A percentile compares a stretch with the other conserved stretches of the same genome.
These are phyloP conservation scores for Rhabdomys dilectus DNA, from an alignment of 2,113 vertebrate species.

Conservation along the genomic window DNA sequence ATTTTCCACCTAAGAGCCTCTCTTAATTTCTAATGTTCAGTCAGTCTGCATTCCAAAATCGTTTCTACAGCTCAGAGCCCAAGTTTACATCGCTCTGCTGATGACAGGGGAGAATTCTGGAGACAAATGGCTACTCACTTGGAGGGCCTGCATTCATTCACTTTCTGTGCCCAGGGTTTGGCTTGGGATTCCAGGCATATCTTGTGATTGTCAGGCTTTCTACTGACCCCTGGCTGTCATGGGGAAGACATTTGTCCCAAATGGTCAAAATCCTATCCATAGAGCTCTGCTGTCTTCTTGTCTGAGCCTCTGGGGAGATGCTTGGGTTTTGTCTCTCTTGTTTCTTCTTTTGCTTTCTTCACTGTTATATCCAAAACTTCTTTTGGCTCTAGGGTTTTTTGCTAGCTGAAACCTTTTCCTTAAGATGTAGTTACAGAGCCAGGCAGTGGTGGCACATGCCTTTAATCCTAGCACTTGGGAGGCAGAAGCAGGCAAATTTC, in stretches of 20 bases:
- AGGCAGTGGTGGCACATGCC: too few species aligned
- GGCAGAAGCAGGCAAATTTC: too few species aligned
- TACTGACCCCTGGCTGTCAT: background rate
- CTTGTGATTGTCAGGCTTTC: background rate
- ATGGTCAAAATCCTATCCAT: background rate
- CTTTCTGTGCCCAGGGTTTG: background rate
- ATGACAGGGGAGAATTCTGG: background rate
- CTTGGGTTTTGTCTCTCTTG: too few species aligned
- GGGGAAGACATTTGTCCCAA: background rate
- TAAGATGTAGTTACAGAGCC: too few species aligned
- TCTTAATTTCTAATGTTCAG: slow-evolving; percentile 8
- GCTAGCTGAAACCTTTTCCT: background rate
- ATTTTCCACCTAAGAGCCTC: background rate
- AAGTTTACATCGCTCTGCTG: background rate
- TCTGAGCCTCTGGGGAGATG: background rate
- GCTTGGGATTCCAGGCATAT: slow-evolving; percentile 31
- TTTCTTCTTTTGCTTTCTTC: background rate
- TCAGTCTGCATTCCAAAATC: background rate
- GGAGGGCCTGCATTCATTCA: background rate
- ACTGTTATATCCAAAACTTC: background rate
- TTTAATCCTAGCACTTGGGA: too few species aligned
- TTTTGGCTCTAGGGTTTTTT: background rate
- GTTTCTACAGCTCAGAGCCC: background rate
- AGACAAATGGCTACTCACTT: background rate
- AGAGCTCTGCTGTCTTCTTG: background rate